Percentiles rank a stretch among this genome's conserved stretches.
Conservation (phyloP, 2,888 invertebrate species). For the Horisme vitalbata region DNA sequence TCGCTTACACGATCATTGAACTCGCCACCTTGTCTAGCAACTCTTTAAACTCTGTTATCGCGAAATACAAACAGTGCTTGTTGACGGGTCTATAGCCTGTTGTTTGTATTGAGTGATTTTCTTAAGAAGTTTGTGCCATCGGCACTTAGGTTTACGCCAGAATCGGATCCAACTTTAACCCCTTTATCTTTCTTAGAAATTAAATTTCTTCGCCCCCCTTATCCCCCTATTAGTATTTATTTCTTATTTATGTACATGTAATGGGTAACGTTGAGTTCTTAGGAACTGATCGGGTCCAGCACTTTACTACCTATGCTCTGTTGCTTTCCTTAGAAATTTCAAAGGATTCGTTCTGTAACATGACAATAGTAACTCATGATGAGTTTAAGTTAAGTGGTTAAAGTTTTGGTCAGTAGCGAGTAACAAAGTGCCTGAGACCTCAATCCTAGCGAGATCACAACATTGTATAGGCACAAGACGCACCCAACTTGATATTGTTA, state of each 20-base stretch:
- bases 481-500: conserved; percentile 57
- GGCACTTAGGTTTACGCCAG: conserved; percentile 23
- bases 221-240: not conserved
- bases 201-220: too few species aligned
- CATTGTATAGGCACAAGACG: conserved; percentile 36
- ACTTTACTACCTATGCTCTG: conserved; percentile 1
- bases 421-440: conserved; percentile 34
- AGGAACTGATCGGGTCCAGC: too few species aligned
- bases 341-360: conserved; percentile 28
- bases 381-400: conserved; percentile 28
- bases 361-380: conserved; percentile 33
- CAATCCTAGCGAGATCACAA: conserved; percentile 33
- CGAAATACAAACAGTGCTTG: too few species aligned
- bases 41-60: too few species aligned
- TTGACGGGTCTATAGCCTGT: too few species aligned
- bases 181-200: conserved; percentile 1
- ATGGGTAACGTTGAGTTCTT: not conserved
- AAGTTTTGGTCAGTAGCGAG: conserved; percentile 32
- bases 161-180: conserved; percentile 20
- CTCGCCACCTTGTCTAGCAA: conserved; percentile 12
- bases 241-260: not conserved
- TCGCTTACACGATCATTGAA: conserved; percentile 77
- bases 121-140: conserved; percentile 20
- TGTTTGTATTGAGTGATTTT: too few species aligned
- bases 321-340: conserved; percentile 1